These are phyloP conservation scores for Axis porcinus DNA, from an alignment of 2,113 vertebrate genomes.

Conservation along the genomic window DNA sequence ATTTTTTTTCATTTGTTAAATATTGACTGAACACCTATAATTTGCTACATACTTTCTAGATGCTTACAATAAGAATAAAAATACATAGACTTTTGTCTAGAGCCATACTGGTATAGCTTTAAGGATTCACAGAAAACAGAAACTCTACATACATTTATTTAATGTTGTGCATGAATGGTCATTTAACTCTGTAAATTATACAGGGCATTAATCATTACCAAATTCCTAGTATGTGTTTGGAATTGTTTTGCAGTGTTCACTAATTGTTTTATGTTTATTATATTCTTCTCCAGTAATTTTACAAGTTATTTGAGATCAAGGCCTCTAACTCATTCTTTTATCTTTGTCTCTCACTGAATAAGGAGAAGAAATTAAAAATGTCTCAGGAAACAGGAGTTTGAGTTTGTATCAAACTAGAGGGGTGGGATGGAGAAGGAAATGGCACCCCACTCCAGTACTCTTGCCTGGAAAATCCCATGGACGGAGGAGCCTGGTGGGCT, in stretches of 20 bases:
- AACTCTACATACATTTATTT: background rate
- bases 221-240: background rate
- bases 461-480: no score
- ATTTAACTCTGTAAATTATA: background rate
- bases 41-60: background rate
- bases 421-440: background rate
- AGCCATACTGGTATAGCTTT: background rate
- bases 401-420: background rate
- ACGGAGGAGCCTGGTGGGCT: no score
- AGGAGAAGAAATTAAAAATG: background rate
- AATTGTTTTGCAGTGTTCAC: background rate
- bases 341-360: background rate
- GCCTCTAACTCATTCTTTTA: background rate
- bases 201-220: background rate
- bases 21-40: background rate
- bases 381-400: background rate
- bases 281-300: background rate
- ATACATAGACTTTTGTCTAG: background rate
- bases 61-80: background rate
- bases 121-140: background rate
- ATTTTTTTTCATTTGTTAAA: constrained; percentile 2
- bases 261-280: background rate
- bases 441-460: no score
- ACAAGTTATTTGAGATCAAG: background rate
- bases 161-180: background rate